Conservation (phyloP, 1,140 invertebrate species). For the Drosophila insularis region DNA sequence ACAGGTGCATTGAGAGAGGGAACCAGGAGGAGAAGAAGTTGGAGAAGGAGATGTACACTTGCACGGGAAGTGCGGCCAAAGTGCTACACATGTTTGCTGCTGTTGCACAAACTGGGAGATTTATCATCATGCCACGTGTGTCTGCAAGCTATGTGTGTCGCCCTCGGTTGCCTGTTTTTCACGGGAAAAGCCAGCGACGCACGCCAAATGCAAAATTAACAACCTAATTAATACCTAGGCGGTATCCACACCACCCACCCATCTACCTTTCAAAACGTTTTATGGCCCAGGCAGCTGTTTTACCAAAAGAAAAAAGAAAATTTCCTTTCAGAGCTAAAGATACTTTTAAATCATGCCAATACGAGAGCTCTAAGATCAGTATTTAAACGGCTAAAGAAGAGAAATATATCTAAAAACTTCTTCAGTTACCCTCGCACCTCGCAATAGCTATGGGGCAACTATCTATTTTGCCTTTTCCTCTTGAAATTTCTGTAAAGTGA, state of each 20-base stretch:
- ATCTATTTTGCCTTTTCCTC: background rate
- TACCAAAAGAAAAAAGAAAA: constrained; percentile 15
- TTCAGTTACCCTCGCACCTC: background rate
- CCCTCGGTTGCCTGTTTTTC: constrained; percentile 56
- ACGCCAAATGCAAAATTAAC: constrained; percentile 79
- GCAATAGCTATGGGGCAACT: background rate
- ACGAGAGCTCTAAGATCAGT: background rate
- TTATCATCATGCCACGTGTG: constrained; percentile 72
- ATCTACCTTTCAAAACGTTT: constrained; percentile 14
- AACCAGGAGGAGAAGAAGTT: background rate
- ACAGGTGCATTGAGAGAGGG: constrained; percentile 54
- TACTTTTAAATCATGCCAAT: background rate
- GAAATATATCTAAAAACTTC: too few species aligned
- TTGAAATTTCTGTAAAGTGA: background rate
- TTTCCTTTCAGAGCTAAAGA: constrained; percentile 1
- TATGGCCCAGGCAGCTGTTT: constrained; percentile 45
- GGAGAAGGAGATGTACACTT: background rate
- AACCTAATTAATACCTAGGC: constrained; percentile 76
- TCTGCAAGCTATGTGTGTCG: constrained; percentile 7
- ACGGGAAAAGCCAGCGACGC: constrained; percentile 72
- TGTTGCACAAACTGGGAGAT: constrained; percentile 70
- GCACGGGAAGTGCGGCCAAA: constrained; percentile 61
- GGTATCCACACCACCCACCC: constrained; percentile 33
- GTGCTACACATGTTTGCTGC: constrained; percentile 67
- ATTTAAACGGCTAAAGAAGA: too few species aligned